phyloP scores from a whole-genome alignment of 2,797 vertebrate species.

The Microctenopoma lineatum region DNA sequence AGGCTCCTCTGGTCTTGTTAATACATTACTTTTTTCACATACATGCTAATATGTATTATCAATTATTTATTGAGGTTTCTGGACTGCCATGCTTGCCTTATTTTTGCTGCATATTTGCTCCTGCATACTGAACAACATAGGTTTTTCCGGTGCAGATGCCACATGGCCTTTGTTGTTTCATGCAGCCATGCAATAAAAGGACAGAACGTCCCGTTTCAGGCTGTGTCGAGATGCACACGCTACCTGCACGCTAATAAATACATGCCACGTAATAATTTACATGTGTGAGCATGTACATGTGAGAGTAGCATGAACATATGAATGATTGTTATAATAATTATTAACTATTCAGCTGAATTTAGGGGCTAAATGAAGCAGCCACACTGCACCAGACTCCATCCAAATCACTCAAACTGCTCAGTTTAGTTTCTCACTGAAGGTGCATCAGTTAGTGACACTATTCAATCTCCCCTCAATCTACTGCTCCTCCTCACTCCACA shows the following conservation, averaged over 20 bases:
- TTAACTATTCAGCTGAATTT: constrained; percentile 60
- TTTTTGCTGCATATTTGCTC: too few relatives aligned
- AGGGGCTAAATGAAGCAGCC: constrained; percentile 15
- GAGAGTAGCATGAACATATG: not conserved
- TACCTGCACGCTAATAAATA: not conserved
- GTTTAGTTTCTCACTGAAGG: too few relatives aligned
- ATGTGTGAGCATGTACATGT: not conserved
- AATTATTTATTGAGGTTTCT: too few relatives aligned
- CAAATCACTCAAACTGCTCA: too few relatives aligned
- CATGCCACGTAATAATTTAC: not conserved
- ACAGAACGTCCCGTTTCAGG: constrained; percentile 59
- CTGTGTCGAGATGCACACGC: constrained; percentile 4
- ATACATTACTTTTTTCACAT: too few relatives aligned
- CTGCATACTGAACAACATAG: too few relatives aligned
- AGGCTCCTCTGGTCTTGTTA: too few relatives aligned
- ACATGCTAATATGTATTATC: too few relatives aligned
- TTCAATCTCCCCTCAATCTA: constrained; percentile 39
- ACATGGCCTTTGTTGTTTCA: not conserved
- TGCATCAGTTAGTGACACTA: too few relatives aligned
- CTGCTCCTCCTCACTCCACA: constrained; percentile 39
- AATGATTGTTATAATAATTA: constrained; percentile 16
- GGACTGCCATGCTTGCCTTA: too few relatives aligned
- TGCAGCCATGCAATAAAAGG: constrained; percentile 11
- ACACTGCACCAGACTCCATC: too few relatives aligned
- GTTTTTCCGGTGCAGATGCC: too few relatives aligned